phyloP scores from a whole-genome alignment of 2,113 vertebrate species.

The Ciconia maguari region DNA sequence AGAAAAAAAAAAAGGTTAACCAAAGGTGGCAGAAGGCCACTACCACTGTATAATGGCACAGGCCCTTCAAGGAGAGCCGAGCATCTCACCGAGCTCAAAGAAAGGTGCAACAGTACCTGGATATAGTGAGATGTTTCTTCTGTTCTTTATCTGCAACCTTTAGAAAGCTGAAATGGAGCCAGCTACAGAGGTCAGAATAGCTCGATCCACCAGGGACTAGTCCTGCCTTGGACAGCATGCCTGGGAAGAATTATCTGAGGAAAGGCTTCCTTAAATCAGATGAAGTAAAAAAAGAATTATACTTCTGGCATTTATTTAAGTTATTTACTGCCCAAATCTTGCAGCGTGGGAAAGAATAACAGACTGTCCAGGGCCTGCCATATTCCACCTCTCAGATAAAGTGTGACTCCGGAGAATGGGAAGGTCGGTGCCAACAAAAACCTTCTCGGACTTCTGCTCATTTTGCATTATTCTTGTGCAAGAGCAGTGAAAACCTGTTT shows the following conservation, averaged over 20 bases:
- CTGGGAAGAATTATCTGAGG: slow-evolving; percentile 6
- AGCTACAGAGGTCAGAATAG: neutral
- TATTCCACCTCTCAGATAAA: slow-evolving; percentile 47
- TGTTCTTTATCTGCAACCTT: neutral
- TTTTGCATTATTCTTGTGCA: slow-evolving; percentile 8
- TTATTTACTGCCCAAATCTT: slow-evolving; percentile 31
- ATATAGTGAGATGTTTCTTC: neutral
- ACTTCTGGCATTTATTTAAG: slow-evolving; percentile 17
- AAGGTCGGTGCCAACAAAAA: slow-evolving; percentile 37
- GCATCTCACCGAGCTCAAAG: neutral
- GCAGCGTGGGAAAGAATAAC: slow-evolving; percentile 55
- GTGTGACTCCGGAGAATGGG: neutral
- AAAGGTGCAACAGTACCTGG: neutral
- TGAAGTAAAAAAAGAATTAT: slow-evolving; percentile 10
- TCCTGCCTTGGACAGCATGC: neutral
- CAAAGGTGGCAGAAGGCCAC: neutral
- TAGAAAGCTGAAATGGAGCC: neutral
- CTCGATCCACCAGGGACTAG: neutral
- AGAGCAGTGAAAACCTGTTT: neutral
- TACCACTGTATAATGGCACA: neutral
- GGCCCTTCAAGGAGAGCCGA: neutral
- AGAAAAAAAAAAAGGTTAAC: neutral
- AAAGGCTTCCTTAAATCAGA: slow-evolving; percentile 29
- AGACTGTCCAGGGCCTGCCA: neutral
- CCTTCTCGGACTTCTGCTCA: neutral